Evolutionary conservation across 2,113 vertebrate genomes (phyloP), one percentile per base, ranked within the genome.

Genomic region (Cyprinodon variegatus): DNA sequence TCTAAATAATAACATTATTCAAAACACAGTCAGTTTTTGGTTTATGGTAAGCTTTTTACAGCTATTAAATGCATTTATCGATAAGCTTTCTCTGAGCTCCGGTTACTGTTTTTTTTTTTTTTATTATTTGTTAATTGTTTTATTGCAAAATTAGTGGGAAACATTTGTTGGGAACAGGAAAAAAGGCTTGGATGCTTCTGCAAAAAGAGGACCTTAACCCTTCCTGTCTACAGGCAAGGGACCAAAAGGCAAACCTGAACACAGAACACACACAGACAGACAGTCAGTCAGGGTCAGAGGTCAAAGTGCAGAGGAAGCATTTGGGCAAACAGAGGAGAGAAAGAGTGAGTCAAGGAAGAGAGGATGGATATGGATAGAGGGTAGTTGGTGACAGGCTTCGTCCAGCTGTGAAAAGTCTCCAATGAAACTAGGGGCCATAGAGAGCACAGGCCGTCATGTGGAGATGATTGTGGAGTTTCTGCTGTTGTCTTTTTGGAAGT

Each of bases 271-370:
- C 70, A 70, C 46, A 61, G 73, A 65, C 13, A 76, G 72, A 85
- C 65, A 76, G 72, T 79, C 66, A 67, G 78, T 86, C 59, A 68
- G 89, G 82, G 88, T 87, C 87, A 84, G 70, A 79, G 81, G 88
- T 88, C 91, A 91, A 66, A 87, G 83, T 80, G 81, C 86, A 88
- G 82, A 86, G 89, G 90, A 89, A 92, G 87, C 84, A 78, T 91
- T 90, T 89, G 85, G 86, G 81, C 74, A 74, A 22, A 36, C 77
- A 71, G 82, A 80, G 85, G 64, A 62, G 65, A 79, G 22, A 29
- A 63, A 82, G 74, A 74, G 74, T 48, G 87, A 80, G 66, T 68
- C 82, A 68, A 85, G 65, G 65, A 83, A 72, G 70, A 74, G 76
- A 72, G 68, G 69, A 76, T 70, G 41, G 72, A 75, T 68, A 39